A percentile compares a stretch with the other conserved stretches of the same genome.
Evolutionary conservation across 2,113 vertebrate species (phyloP).

Genomic region (Phocoena sinus): DNA sequence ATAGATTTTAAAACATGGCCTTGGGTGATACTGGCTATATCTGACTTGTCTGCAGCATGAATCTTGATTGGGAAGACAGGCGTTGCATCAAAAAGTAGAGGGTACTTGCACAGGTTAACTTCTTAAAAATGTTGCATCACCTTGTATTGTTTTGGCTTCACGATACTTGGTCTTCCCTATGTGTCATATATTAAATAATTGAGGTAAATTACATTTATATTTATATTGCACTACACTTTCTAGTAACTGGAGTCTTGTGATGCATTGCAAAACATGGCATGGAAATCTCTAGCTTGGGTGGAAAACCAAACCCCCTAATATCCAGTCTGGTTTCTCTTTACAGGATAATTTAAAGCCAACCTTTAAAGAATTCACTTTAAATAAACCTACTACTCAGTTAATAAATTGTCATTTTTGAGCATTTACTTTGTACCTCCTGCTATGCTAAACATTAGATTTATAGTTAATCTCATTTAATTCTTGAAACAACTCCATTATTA

Average conservation of each 20-base stretch:
- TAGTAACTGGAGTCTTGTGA: not conserved
- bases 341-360: not conserved
- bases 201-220: not conserved
- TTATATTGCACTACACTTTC: not conserved
- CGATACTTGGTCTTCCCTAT: not conserved
- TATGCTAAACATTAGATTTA: constrained; percentile 15
- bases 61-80: not conserved
- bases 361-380: not conserved
- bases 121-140: not conserved
- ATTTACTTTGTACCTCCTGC: not conserved
- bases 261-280: not conserved
- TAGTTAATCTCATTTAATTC: not conserved
- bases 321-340: not conserved
- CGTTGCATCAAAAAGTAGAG: not conserved
- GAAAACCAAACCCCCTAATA: not conserved
- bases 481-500: not conserved
- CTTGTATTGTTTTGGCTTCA: not conserved
- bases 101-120: not conserved
- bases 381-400: constrained; percentile 7
- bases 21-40: not conserved
- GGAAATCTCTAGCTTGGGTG: not conserved
- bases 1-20: not conserved
- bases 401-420: not conserved
- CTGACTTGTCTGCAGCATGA: not conserved
- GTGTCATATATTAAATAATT: not conserved